Conservation (phyloP, 2,113 vertebrate species). For the Delphinus delphis region DNA sequence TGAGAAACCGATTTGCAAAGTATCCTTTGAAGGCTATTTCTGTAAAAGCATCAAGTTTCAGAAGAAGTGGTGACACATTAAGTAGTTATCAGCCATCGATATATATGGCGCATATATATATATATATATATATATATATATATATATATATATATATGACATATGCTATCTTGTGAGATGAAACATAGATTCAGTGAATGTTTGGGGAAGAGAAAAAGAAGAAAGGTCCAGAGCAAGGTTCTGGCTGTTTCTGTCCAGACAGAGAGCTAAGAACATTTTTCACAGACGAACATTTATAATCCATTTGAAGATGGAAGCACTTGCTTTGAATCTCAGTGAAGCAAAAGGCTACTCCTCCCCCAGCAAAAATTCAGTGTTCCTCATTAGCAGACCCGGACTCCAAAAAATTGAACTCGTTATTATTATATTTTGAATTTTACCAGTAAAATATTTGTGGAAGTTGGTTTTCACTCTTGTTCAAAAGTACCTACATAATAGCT, state of each 20-base stretch:
- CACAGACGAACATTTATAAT: background rate
- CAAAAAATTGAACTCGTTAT: background rate
- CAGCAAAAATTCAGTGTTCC: background rate
- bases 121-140: background rate
- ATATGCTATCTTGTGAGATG: background rate
- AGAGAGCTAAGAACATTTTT: background rate
- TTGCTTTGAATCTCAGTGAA: background rate
- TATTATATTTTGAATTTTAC: background rate
- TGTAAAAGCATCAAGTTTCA: background rate
- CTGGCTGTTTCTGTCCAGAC: background rate
- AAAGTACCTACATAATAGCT: background rate
- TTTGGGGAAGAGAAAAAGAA: background rate
- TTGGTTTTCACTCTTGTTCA: background rate
- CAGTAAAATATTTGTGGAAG: background rate
- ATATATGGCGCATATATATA: background rate
- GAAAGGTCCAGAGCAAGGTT: background rate
- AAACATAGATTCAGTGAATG: background rate
- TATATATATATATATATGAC: background rate
- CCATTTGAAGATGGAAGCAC: background rate
- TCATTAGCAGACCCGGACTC: background rate
- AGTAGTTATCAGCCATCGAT: background rate
- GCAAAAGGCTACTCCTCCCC: background rate
- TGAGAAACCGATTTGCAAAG: slow-evolving; percentile 39
- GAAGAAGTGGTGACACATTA: background rate
- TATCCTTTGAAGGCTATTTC: slow-evolving; percentile 16